Evolutionary conservation across 2,113 vertebrate species (phyloP), one percentile per base, ranked within the genome.

Genomic region (Crotalus tigris): DNA sequence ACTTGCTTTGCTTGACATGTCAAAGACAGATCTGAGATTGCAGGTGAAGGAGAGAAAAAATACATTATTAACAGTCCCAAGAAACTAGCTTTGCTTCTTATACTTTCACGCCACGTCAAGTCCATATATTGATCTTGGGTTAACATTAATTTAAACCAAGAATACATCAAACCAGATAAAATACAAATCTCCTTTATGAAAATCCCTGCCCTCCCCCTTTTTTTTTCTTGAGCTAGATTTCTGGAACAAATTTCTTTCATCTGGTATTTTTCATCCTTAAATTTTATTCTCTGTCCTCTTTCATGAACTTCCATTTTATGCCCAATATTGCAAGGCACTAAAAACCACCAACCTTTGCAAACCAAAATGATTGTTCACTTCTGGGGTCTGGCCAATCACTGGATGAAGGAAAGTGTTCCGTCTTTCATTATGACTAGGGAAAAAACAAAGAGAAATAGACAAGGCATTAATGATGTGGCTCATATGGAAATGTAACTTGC

Each of bases 381-480:
- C 97, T n/a, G 98, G 97, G 94, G 97, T 92, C 94, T 97, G 97
- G 88, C 97, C 96, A 24, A 97, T 99, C 98, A 99, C 96, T 97
- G 98, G 97, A 95, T 98, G 97, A 97, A 98, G 98, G 97, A 98
- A 98, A 12, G 98, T 98, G 97, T 98, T 98, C 94, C 97, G 97
- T 97, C 97, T 98, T 97, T 99, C 98, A 99, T 99, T 98, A 97
- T 99, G 98, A 98, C 99, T 99, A 58, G 33, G 97, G 0, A 0
- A 89, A 95, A 93, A 92, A 94, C 9, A 89, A 91, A 0, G 0
- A 6, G 0, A 1, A 33, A 87, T 2, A 15, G 55, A 39, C 12
- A 12, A 64, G 49, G 88, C 29, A 64, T 93, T 93, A 86, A 86
- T 64, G 59, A 64, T 46, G 49, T 64, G 75, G 23, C 69, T 85